phyloP scores from a whole-genome alignment of 1,140 invertebrate species.

The Caligus rogercresseyi region DNA sequence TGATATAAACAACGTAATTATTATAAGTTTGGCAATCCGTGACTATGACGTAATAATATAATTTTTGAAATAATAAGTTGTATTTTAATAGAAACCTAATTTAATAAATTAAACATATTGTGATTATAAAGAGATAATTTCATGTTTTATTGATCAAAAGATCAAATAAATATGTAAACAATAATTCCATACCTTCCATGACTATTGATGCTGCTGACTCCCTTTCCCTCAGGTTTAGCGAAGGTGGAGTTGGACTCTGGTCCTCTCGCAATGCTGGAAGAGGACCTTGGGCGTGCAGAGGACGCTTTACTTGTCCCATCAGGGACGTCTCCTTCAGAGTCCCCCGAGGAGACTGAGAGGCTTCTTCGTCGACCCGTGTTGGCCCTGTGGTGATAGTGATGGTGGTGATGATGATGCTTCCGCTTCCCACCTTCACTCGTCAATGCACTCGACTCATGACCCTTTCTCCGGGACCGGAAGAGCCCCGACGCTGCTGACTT shows the following conservation, averaged over 20 bases:
- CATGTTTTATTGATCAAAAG: too few species aligned
- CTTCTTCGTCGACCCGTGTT: background rate
- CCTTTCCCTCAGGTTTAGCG: background rate
- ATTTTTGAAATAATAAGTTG: too few species aligned
- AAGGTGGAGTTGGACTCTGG: background rate
- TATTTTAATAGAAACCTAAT: too few species aligned
- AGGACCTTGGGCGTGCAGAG: background rate
- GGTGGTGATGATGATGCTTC: too few species aligned
- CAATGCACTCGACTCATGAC: background rate
- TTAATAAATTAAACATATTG: too few species aligned
- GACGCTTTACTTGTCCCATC: background rate
- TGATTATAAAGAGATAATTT: too few species aligned
- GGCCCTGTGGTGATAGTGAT: background rate
- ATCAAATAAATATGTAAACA: too few species aligned
- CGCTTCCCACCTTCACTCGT: background rate
- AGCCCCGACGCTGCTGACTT: background rate
- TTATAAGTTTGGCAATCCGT: too few species aligned
- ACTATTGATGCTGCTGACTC: too few species aligned
- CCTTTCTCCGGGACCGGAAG: background rate
- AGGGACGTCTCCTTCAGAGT: background rate
- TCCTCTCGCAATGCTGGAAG: background rate
- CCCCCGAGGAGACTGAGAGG: background rate
- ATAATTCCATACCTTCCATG: background rate
- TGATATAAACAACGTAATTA: too few species aligned
- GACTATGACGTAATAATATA: too few species aligned